Evolutionary conservation across 2,113 vertebrate genomes (phyloP).

Genomic region (Montifringilla adamsi): DNA sequence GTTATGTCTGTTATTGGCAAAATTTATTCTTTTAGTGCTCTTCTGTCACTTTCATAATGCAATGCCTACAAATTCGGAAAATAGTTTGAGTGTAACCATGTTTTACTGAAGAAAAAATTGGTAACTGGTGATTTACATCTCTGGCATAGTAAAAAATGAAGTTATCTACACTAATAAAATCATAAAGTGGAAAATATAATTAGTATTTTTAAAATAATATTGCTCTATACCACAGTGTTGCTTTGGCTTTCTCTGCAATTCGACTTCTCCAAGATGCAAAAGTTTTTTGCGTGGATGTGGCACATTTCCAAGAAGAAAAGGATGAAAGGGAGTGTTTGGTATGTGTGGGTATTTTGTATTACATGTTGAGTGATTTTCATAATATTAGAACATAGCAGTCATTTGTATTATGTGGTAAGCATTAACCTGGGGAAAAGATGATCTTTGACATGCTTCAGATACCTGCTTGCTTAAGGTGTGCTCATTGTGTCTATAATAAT

Average conservation of each 20-base stretch:
- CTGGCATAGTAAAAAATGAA: not conserved
- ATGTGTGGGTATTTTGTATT: slow-evolving; percentile 53
- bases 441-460: not conserved
- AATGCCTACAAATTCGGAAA: not conserved
- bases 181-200: not conserved
- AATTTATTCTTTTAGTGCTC: not conserved
- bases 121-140: not conserved
- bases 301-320: not conserved
- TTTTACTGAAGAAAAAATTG: not conserved
- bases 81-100: not conserved
- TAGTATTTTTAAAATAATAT: not conserved
- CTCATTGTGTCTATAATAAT: not conserved
- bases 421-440: not conserved
- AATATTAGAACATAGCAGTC: not conserved
- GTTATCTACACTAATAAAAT: not conserved
- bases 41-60: not conserved
- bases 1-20: not conserved
- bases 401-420: not conserved
- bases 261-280: slow-evolving; percentile 81
- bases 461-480: not conserved
- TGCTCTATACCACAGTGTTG: slow-evolving; percentile 71
- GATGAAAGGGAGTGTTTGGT: slow-evolving; percentile 18
- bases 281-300: slow-evolving; percentile 48
- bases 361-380: not conserved
- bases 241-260: slow-evolving; percentile 80